Base-by-base conservation (phyloP, 2,797 vertebrate genomes). In the Philypnodon macrostomus region DNA sequence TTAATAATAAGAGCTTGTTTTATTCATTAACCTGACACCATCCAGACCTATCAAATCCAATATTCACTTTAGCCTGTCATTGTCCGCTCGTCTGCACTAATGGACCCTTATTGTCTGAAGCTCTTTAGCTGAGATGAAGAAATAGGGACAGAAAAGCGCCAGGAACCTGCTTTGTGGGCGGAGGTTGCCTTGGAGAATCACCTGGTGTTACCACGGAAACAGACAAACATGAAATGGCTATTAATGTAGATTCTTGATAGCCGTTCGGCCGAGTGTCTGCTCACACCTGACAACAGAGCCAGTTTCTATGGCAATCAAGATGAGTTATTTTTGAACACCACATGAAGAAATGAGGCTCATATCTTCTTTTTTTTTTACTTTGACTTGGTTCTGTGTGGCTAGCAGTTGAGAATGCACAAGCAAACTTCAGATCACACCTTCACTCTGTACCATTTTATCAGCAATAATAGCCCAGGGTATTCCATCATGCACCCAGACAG, bases 201-300 rank as follows among this genome's bases (percentile, higher is more conserved):
- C 86, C 85, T 87, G 77, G 71, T 55, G 87, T 89, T 88, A 62
- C 84, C 67, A 31, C 65, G 79, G 88, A 83, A 89, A 88, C 85
- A 71, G 78, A 76, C 67, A 75, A 76, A 65, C 65, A 39, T 35
- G 40, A 46, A 75, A 56, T 17, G 41, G 67, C 68, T 85, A 77
- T 84, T 83, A 73, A 84, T 84, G 78, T 77, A 75, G 72, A 81
- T 77, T 21, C 0, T 1, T 42, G 51, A 56, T 53, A 55, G 62
- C 38, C 67, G 71, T 44, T 40, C 56, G 73, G 63, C 69, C 57
- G 60, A 41, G 63, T 39, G 54, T 80, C 67, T 67, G 46, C 39
- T 15, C 47, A 56, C 73, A 79, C 74, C 70, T 74, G 69, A 76
- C 69, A 78, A 66, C 69, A 57, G 51, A 59, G 79, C 71, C 57